Base-by-base conservation (phyloP, 2,113 vertebrate genomes). In the Galemys pyrenaicus region DNA sequence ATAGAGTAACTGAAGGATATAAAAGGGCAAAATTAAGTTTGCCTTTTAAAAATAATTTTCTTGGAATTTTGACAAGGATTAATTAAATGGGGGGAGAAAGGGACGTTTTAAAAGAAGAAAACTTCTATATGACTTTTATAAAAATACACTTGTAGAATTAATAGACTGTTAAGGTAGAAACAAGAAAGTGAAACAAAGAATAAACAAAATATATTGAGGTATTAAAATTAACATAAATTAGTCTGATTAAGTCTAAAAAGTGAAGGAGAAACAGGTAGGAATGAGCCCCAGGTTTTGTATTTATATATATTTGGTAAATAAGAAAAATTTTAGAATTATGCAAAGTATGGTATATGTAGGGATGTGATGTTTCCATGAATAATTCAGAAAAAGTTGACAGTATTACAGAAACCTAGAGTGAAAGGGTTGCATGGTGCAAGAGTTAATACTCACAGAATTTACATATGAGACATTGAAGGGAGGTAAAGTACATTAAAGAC, bases 31-130 rank as follows among this genome's bases (percentile, higher is more conserved):
- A 58, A 44, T 39, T 4, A 89, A 62, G 20, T 41, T 58, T 4
- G 30, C 19, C 51, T 4, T 77, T 86, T 65, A 82, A 9, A 37
- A 80, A 89, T 7, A 41, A 49, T 9, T 89, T 19, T 67, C 19
- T 15, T n/a, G 19, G 51, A 81, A 56, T 44, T 51, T 28, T 62
- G 22, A 58, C 71, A 75, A 74, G 0, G 3, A 56, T 41, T 7
- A 41, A 4, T 10, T 35, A 35, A 81, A 80, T 32, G 1, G 9
- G 10, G 13, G 1, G 17, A 12, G 11, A 1, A 1, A 44, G 2
- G 10, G 41, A 8, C 1, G 24, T 22, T 68, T 73, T 19, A 9
- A 58, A 56, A 93, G 9, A 74, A 49, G 4, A 39, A 73, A 41
- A 9, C 39, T 16, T 30, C 9, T 77, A 46, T 37, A 28, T 6